Base-by-base conservation (phyloP, 2,888 invertebrate species). In the Phaedon cochleariae region DNA sequence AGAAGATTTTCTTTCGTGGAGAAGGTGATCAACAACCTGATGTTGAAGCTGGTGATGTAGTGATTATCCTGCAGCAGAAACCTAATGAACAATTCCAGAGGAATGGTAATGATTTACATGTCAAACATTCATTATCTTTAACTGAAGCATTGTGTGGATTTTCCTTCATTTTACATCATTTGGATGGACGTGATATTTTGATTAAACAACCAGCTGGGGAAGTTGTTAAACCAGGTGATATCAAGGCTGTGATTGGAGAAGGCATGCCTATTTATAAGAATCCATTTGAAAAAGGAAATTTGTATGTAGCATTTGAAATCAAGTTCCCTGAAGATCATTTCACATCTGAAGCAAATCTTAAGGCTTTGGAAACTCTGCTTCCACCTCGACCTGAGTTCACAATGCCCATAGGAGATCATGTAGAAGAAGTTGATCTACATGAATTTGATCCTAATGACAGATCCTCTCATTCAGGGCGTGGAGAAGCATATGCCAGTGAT, bases 81-180 rank as follows among this genome's bases (percentile, higher is more conserved):
- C 87, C 90, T 7, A 96, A 97, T 84, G 89, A 91, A 4, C 79
- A 86, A 46, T 97, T 96, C 84, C 88, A 91, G 78, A 87, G 97
- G 69, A 89, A 89, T 64, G 91, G 90, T 58, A 88, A 92, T 80
- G 92, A 93, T 81, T 85, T 94, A 58, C 84, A 89, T 70, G 89
- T 95, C 84, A 90, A 89, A 70, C 89, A 91, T 77, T 90, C 88
- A 64, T 88, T 97, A 46, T 89, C 90, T 46, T 84, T 97, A 58
- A 93, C 94, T 1, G 96, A 97, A 82, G 95, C 97, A 12, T 85
- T 97, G 9, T 97, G 97, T 85, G 97, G 97, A 5, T 94, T 96
- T 83, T 86, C 89, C 64, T 90, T 94, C 83, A 87, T 91, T 54
- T 85, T 97, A n/a, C 90, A 91, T 79, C 97, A 97, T 83, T 86